Conservation (phyloP, 2,113 vertebrate genomes). For the Oreochromis niloticus region DNA sequence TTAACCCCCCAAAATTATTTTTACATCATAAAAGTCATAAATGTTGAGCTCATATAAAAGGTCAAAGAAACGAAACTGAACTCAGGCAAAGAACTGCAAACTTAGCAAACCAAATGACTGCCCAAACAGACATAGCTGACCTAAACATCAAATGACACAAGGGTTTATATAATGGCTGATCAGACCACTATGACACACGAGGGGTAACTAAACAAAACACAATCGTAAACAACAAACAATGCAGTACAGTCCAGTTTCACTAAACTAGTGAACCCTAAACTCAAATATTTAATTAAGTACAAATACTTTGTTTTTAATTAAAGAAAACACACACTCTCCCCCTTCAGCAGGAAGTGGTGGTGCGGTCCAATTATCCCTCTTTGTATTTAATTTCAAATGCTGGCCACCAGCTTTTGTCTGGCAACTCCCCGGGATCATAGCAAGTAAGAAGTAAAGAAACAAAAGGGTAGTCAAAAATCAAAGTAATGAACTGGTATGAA, state of each 20-base stretch:
- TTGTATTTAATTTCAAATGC: neutral
- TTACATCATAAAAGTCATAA: neutral
- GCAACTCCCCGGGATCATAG: rapidly evolving
- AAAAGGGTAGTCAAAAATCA: neutral
- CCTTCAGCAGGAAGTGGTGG: neutral
- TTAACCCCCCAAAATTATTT: neutral
- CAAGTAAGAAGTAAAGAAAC: neutral
- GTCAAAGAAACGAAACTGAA: neutral
- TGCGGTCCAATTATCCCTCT: neutral
- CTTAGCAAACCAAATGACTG: neutral
- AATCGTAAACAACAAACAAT: no score
- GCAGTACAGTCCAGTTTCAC: no score
- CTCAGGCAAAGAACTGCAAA: neutral
- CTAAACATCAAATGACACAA: neutral
- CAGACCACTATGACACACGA: neutral
- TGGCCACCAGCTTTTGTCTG: neutral
- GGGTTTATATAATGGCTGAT: neutral
- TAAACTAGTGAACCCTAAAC: neutral
- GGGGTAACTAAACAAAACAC: no score
- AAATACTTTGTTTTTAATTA: neutral
- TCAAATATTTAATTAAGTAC: neutral
- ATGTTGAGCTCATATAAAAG: neutral
- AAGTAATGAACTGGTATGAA: neutral
- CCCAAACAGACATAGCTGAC: neutral
- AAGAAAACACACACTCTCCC: neutral